Conservation (phyloP, 2,888 invertebrate species). For the Lingula anatina region DNA sequence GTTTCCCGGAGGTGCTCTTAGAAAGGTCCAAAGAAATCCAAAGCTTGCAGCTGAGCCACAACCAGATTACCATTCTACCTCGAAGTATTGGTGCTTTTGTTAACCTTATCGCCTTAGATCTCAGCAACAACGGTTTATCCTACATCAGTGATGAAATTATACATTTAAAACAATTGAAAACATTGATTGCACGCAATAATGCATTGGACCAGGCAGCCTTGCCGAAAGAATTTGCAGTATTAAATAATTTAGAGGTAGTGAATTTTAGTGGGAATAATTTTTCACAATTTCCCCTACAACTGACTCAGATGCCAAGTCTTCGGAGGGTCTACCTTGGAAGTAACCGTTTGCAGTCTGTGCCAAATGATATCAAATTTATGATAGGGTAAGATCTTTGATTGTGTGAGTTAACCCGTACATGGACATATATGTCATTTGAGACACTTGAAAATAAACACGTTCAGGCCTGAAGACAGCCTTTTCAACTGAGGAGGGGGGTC, state of each 20-base stretch:
- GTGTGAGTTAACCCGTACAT: too few species aligned
- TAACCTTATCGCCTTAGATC: conserved; percentile 74
- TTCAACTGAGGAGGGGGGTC: too few species aligned
- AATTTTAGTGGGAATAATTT: conserved; percentile 91
- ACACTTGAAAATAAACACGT: too few species aligned
- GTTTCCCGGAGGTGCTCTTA: conserved; percentile 35
- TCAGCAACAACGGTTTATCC: conserved; percentile 80
- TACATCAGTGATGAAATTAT: conserved; percentile 73
- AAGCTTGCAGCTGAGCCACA: conserved; percentile 53
- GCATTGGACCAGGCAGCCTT: conserved; percentile 75
- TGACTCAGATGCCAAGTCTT: conserved; percentile 71
- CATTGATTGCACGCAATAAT: conserved; percentile 85
- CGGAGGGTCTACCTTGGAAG: conserved; percentile 86
- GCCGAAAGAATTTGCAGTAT: conserved; percentile 75
- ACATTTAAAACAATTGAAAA: conserved; percentile 64
- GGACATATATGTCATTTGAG: too few species aligned
- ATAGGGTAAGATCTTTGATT: conserved; percentile 64
- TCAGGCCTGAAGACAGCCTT: too few species aligned
- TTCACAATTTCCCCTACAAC: conserved; percentile 75
- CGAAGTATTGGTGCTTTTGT: conserved; percentile 33
- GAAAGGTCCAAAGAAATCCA: conserved; percentile 57
- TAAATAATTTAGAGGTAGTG: conserved; percentile 70
- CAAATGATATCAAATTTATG: conserved; percentile 72
- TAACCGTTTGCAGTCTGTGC: conserved; percentile 75
- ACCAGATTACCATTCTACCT: conserved; percentile 46